Conservation (phyloP, 2,113 vertebrate species). For the Tyrannus savana region DNA sequence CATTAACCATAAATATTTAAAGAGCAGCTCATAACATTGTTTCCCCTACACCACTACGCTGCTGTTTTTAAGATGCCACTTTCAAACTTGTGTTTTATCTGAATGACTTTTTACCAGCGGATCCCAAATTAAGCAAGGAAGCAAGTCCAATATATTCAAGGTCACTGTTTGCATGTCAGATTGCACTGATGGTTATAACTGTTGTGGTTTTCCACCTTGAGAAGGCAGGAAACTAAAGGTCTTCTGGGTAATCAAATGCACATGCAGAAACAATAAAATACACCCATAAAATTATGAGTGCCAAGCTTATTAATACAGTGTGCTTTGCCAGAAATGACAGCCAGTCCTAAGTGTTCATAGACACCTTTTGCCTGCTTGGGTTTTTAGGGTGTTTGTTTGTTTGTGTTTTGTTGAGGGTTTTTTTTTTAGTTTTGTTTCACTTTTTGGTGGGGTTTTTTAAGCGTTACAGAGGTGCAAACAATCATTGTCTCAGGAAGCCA, state of each 20-base stretch:
- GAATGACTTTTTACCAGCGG: not conserved
- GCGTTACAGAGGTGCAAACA: not conserved
- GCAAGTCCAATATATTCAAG: not conserved
- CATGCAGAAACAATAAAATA: constrained; percentile 64
- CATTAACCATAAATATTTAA: constrained; percentile 23
- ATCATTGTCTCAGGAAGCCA: not conserved
- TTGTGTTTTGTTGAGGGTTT: not conserved
- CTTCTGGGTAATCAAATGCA: constrained; percentile 63
- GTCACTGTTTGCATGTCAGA: not conserved
- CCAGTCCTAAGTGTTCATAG: not conserved
- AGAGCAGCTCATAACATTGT: not conserved
- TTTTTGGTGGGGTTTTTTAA: not conserved
- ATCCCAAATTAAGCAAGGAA: constrained; percentile 41
- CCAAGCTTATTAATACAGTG: constrained; percentile 23
- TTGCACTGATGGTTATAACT: constrained; percentile 19
- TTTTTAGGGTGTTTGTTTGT: no score
- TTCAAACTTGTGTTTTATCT: not conserved
- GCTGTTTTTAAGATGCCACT: not conserved
- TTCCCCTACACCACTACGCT: not conserved
- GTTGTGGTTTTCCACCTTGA: not conserved
- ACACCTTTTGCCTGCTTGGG: not conserved
- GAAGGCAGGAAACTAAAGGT: constrained; percentile 35
- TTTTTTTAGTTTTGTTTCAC: not conserved
- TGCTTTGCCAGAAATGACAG: not conserved
- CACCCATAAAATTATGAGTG: constrained; percentile 24